Evolutionary conservation across 2,113 vertebrate species (phyloP).

Genomic region (Maylandia zebra): DNA sequence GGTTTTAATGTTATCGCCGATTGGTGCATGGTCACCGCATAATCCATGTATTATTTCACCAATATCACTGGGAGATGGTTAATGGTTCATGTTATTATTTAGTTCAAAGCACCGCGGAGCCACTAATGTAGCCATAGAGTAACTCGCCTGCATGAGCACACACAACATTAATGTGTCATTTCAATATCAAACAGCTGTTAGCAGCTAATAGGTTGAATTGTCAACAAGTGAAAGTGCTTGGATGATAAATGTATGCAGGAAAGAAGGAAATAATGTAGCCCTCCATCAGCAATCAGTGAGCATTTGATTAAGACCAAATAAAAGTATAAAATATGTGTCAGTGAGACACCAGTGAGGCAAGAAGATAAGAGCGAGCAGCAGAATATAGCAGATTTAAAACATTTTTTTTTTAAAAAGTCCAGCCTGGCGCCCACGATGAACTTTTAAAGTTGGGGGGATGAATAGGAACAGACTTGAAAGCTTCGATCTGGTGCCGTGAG

Average conservation of each 20-base stretch:
- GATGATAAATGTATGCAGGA: background rate
- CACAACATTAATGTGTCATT: background rate
- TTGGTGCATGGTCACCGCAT: background rate
- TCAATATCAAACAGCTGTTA: background rate
- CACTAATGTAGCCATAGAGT: background rate
- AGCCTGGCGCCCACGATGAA: background rate
- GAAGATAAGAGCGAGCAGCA: background rate
- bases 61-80: background rate
- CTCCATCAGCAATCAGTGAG: background rate
- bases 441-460: background rate
- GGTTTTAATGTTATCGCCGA: background rate
- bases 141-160: background rate
- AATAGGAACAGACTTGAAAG: background rate
- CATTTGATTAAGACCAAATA: background rate
- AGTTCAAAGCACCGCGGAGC: background rate
- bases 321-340: background rate
- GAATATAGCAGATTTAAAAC: background rate
- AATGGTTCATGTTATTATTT: background rate
- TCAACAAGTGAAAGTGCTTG: background rate
- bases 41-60: background rate
- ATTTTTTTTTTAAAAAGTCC: fast-evolving
- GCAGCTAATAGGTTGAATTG: background rate
- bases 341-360: background rate
- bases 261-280: background rate
- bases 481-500: background rate